phyloP scores from a whole-genome alignment of 2,888 invertebrate species.

The Campaea margaritaria region DNA sequence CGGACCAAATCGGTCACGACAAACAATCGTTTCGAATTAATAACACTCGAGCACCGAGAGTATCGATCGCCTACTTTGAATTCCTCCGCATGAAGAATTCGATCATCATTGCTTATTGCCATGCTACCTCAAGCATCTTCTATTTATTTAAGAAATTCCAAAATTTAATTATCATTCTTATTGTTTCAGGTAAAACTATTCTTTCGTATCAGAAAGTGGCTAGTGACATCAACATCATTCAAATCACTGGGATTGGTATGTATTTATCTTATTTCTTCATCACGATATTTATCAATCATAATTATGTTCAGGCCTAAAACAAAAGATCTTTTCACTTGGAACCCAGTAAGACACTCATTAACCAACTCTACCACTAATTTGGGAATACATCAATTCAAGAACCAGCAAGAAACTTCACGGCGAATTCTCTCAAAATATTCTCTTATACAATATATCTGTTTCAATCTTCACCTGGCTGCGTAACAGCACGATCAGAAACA shows the following conservation, averaged over 20 bases:
- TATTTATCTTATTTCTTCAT: not conserved
- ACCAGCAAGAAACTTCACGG: too few species aligned
- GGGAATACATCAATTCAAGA: too few species aligned
- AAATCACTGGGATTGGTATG: not conserved
- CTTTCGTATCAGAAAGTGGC: not conserved
- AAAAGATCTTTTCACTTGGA: too few species aligned
- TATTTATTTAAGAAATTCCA: not conserved
- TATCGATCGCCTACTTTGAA: slow-evolving; percentile 14
- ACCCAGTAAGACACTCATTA: too few species aligned
- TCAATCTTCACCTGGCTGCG: too few species aligned
- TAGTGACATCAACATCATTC: not conserved
- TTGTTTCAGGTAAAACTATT: slow-evolving; percentile 20
- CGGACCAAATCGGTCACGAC: slow-evolving; percentile 32
- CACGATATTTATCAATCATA: too few species aligned
- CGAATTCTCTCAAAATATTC: too few species aligned
- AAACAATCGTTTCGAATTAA: slow-evolving; percentile 18
- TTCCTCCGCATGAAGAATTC: slow-evolving; percentile 1
- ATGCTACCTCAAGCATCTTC: not conserved
- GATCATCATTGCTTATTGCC: not conserved
- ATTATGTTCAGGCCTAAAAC: too few species aligned
- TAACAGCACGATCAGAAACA: not conserved
- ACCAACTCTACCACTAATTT: too few species aligned
- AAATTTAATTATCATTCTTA: not conserved
- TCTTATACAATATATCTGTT: too few species aligned
- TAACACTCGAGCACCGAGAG: slow-evolving; percentile 21